Base-by-base conservation (phyloP, 2,113 vertebrate species). In the Phalacrocorax carbo region DNA sequence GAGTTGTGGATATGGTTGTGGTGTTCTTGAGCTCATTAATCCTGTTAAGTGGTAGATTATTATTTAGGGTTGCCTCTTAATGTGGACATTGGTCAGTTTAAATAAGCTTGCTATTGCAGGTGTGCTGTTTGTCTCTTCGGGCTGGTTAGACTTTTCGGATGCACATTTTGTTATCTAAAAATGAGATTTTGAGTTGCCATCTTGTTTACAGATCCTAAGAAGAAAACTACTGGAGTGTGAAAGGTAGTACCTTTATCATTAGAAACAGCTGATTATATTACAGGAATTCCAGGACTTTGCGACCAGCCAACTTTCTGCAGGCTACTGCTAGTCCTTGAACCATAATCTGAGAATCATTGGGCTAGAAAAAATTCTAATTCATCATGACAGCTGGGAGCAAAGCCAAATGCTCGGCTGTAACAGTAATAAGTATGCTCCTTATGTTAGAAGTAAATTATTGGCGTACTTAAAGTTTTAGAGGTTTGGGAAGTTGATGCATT, bases 341-440 rank as follows among this genome's bases (percentile, higher is more conserved):
- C 88, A 61, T 76, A 71, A 95, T 82, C 81, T 49, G 76, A 49
- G 90, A 93, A 84, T 51, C 5, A 0, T 9, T 95, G 92, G 88
- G 82, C 83, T 91, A 86, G 88, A 92, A 89, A 82, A 81, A 78
- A 49, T 29, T 32, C 52, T n/a, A 72, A 94, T 87, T 95, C 94
- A 96, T 93, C 71, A 73, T 12, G 14, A 82, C 48, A 84, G 70
- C 95, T 87, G 88, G 95, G 94, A 96, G 38, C 6, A 34, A 54
- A 79, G 88, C 91, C 95, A 97, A 82, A 34, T 54, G 57, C 70
- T 65, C 77, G 57, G 52, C 81, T 14, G 1, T 49, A 76, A 57
- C 34, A 71, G 48, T 64, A 79, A 65, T 87, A 57, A 87, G 34
- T 29, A 38, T n/a, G 65, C 77, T 89, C 48, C 83, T 95, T 82